Percentiles rank a stretch among this genome's conserved stretches.
Evolutionary conservation across 2,797 vertebrate species (phyloP).

Genomic region (Hozukius guyotensis): DNA sequence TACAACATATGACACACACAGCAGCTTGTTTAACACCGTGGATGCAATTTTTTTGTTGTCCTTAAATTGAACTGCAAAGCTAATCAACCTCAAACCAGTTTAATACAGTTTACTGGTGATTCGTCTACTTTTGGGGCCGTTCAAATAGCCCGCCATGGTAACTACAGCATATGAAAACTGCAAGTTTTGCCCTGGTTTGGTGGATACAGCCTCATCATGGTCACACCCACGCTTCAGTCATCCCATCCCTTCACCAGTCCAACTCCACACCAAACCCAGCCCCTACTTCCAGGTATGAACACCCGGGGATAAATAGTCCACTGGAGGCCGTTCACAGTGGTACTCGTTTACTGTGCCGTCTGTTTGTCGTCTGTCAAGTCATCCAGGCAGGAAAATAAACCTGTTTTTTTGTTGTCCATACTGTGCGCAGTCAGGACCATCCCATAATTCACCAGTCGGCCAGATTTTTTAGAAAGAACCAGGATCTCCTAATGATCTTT

Average conservation of each 20-base stretch:
- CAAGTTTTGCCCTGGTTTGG: conserved; percentile 8
- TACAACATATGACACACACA: background rate
- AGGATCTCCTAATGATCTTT: conserved; percentile 9
- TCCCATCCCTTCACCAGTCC: conserved; percentile 25
- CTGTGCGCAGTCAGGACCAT: background rate
- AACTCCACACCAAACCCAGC: background rate
- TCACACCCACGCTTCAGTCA: background rate
- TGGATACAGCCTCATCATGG: background rate
- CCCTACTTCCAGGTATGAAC: background rate
- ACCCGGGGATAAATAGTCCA: background rate
- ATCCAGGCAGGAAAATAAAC: conserved; percentile 20
- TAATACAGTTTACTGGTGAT: background rate
- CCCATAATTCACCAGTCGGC: conserved; percentile 8
- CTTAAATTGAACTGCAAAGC: background rate
- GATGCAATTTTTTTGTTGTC: background rate
- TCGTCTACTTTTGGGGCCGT: conserved; percentile 12
- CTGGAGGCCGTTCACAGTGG: conserved; percentile 29
- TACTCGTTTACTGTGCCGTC: conserved; percentile 16
- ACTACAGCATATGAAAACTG: background rate
- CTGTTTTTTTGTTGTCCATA: background rate
- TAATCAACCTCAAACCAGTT: background rate
- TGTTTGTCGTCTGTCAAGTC: conserved; percentile 8
- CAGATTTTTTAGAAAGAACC: background rate
- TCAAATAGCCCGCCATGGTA: conserved; percentile 1
- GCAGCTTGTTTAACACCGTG: background rate